Base-by-base conservation (phyloP, 64 coral and sea anemone species). In the Dendrophyllia cribrosa region DNA sequence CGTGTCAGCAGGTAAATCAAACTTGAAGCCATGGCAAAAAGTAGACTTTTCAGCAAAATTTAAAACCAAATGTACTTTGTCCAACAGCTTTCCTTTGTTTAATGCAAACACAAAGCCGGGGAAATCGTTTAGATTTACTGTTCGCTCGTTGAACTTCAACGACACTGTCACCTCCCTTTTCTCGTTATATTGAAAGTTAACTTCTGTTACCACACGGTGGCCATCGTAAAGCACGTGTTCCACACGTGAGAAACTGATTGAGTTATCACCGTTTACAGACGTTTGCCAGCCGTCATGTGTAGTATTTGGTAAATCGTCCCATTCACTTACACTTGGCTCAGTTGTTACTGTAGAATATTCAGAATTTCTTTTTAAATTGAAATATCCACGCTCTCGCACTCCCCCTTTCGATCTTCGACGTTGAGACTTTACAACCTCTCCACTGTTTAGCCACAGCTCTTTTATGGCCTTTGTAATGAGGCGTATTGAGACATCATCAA, bases 131-230 rank as follows among this genome's bases (percentile, higher is more conserved):
- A 62, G 79, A 19, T 26, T 62, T 46, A 43, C 17, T 56, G 20
- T 78, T 78, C 8, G 75, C 20, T 3, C 11, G 5, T n/a, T 14
- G 34, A 46, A 16, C 24, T 44, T 76, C 43, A 44, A 44, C 14
- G 0, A 17, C 15, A 44, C 73, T 17, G 4, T 82, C 2, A 60
- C 4, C 79, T 82, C 20, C 58, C 34, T 62, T 63, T 22, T 24
- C 34, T 22, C n/a, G 58, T 26, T 82, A 45, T 82, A 60, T 61
- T 82, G 19, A 13, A 82, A 45, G 79, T 44, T 82, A 2, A 82
- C 58, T 61, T 82, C 79, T 8, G 26, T 82, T 51, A 64, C 79
- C 21, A 82, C 75, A 4, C 79, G 6, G 52, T 82, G 79, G 14
- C 16, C 79, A 17, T 82, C 79, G 59, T 62, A 82, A 0, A 45